Conservation (phyloP, 2,888 invertebrate genomes). For the Nemapogon koenigi region DNA sequence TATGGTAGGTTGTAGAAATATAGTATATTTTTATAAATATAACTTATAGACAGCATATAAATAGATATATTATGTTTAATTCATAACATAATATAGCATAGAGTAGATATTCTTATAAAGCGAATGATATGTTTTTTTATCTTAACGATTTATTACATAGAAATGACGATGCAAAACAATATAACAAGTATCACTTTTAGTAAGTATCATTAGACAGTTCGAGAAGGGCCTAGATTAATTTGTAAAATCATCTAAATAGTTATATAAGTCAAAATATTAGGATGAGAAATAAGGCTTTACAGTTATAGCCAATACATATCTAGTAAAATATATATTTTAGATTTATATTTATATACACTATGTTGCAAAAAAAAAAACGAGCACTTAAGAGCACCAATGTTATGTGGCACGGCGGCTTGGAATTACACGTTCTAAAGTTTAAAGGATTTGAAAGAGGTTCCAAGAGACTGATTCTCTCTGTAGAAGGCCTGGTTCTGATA, state of each 20-base stretch:
- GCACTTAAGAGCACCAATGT: no score
- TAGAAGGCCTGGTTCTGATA: no score
- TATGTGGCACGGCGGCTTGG: no score
- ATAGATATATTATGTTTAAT: conserved; percentile 13
- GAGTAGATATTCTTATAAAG: conserved; percentile 44
- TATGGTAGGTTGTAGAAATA: conserved; percentile 7
- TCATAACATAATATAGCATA: conserved; percentile 13
- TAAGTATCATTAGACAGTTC: background rate
- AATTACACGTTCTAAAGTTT: no score
- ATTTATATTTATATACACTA: no score
- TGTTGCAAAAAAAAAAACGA: no score
- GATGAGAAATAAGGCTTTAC: background rate
- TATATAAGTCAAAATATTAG: background rate
- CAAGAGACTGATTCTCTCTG: no score
- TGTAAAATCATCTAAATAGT: conserved; percentile 5
- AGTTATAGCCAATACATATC: no score
- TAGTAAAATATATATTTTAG: no score
- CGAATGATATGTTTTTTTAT: conserved; percentile 59
- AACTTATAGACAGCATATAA: conserved; percentile 9
- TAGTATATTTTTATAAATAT: conserved; percentile 4
- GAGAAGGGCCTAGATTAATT: no score
- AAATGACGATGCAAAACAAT: conserved; percentile 4
- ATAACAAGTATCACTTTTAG: conserved; percentile 8
- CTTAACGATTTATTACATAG: background rate
- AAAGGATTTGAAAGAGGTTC: no score